phyloP scores from a whole-genome alignment of 1,140 invertebrate genomes.

The Heliconius himera region DNA sequence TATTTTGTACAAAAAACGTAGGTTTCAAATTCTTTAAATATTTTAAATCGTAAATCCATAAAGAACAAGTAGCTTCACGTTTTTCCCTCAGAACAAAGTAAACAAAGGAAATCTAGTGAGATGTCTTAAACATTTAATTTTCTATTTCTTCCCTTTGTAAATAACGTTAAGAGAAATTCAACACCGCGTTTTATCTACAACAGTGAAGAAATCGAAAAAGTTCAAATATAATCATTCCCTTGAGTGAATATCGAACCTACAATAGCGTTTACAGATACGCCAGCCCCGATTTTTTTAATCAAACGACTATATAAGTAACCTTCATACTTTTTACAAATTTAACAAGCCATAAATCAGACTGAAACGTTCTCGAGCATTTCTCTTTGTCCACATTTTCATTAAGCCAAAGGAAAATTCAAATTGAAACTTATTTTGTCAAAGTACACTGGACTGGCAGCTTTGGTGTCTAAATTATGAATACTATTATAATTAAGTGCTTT shows the following conservation, averaged over 20 bases:
- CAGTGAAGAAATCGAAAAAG: background rate
- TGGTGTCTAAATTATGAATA: background rate
- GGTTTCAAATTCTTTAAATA: too few relatives aligned
- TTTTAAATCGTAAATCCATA: too few relatives aligned
- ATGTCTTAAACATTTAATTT: too few relatives aligned
- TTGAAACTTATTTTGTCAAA: conserved; percentile 11
- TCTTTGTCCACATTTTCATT: background rate
- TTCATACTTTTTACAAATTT: conserved; percentile 23
- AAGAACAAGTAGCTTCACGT: too few relatives aligned
- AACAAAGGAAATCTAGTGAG: too few relatives aligned
- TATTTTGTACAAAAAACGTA: too few relatives aligned
- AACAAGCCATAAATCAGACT: conserved; percentile 22
- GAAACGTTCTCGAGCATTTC: background rate
- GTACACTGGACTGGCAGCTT: background rate
- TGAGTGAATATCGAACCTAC: background rate
- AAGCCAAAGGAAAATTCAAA: background rate
- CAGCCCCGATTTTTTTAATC: too few relatives aligned
- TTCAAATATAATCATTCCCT: background rate
- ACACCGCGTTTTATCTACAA: background rate
- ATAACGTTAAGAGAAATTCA: background rate
- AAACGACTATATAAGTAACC: too few relatives aligned
- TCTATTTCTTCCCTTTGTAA: too few relatives aligned
- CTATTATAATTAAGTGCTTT: background rate
- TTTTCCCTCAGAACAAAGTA: too few relatives aligned
- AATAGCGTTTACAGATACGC: background rate